phyloP scores from a whole-genome alignment of 2,797 vertebrate species.

The Rhinogobio ventralis region DNA sequence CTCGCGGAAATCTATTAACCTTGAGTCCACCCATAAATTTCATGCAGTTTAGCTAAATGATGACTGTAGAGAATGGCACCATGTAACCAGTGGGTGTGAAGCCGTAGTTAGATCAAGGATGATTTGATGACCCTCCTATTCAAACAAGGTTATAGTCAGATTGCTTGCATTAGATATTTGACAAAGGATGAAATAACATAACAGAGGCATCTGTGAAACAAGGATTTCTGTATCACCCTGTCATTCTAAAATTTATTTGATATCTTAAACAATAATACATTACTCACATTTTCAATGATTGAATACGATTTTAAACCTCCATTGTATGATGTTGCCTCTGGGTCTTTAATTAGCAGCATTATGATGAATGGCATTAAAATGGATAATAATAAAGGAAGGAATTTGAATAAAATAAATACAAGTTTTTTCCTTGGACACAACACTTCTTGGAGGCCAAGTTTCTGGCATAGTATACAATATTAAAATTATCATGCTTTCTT shows the following conservation, averaged over 20 bases:
- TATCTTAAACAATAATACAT: conserved; percentile 4
- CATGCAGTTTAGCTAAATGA: conserved; percentile 50
- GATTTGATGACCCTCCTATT: conserved; percentile 48
- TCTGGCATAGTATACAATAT: neutral
- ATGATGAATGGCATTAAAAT: neutral
- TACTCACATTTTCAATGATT: neutral
- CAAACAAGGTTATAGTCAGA: conserved; percentile 39
- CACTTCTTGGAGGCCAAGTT: neutral
- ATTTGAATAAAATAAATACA: neutral
- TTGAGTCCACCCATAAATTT: conserved; percentile 51
- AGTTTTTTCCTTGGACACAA: neutral
- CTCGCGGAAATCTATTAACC: conserved; percentile 57
- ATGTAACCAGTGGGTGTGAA: conserved; percentile 31
- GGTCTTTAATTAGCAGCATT: neutral
- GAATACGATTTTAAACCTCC: neutral
- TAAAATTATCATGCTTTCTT: neutral
- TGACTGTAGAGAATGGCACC: conserved; percentile 40
- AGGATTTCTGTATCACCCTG: neutral
- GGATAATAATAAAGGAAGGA: neutral
- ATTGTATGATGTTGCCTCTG: neutral
- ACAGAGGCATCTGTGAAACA: neutral
- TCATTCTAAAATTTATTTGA: neutral
- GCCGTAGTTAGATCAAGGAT: conserved; percentile 38
- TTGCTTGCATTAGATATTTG: conserved; percentile 17
- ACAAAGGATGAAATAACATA: conserved; percentile 18